These are phyloP conservation scores for Dissostichus mawsoni DNA, from an alignment of 2,113 vertebrate species.

Conservation along the genomic window DNA sequence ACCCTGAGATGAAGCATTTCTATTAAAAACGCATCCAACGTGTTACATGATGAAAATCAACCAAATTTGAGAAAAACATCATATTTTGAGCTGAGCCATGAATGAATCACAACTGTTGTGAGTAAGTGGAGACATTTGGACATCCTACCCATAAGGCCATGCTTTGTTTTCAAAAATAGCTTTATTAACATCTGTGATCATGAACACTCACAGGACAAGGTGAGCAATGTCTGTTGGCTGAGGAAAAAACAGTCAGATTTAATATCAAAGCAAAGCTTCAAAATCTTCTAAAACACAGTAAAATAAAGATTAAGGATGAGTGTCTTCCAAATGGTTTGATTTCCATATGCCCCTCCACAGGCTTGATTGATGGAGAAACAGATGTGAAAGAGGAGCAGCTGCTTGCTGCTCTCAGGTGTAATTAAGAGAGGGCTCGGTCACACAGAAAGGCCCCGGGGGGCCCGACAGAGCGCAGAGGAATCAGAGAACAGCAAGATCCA, in stretches of 20 bases:
- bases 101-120: not conserved
- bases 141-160: not conserved
- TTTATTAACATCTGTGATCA: not conserved
- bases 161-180: constrained; percentile 31
- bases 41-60: not conserved
- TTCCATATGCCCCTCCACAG: constrained; percentile 10
- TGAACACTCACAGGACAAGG: constrained; percentile 7
- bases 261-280: not conserved
- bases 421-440: constrained; percentile 70
- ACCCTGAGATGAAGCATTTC: not conserved
- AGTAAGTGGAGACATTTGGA: constrained; percentile 3
- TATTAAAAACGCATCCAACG: constrained; percentile 15
- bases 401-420: constrained; percentile 66
- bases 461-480: constrained; percentile 24
- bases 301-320: not conserved
- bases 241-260: not conserved
- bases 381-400: constrained; percentile 71
- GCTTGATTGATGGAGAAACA: constrained; percentile 60
- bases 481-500: constrained; percentile 45
- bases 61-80: not conserved
- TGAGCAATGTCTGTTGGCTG: constrained; percentile 4
- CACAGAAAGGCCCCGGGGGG: constrained; percentile 56
- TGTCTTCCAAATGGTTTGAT: constrained; percentile 27
- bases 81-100: not conserved
- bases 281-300: not conserved